phyloP scores from a whole-genome alignment of 2,113 vertebrate species.

The Eulacestoma nigropectus region DNA sequence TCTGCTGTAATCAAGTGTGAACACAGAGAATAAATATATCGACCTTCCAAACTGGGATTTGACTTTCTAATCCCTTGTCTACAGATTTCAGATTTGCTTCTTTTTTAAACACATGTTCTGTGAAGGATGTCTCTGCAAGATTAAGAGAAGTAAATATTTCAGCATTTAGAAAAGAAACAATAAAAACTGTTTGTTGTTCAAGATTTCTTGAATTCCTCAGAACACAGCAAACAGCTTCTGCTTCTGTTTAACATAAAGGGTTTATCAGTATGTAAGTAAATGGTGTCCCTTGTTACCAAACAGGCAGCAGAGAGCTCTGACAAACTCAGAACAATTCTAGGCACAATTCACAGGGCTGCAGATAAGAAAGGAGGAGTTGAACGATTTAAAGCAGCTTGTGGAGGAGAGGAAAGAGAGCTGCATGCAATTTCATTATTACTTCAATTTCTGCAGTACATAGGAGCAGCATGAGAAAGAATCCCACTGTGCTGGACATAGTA shows the following conservation, averaged over 20 bases:
- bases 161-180: background rate
- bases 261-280: background rate
- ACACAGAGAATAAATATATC: background rate
- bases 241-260: background rate
- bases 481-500: background rate
- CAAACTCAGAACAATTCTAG: background rate
- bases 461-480: background rate
- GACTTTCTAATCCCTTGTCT: background rate
- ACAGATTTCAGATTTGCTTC: background rate
- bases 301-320: background rate
- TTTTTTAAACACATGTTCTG: background rate
- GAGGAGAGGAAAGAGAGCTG: background rate
- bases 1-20: background rate
- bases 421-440: background rate
- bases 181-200: background rate
- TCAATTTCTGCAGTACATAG: background rate
- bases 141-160: constrained; percentile 6
- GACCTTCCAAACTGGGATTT: background rate
- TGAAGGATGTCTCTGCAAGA: background rate
- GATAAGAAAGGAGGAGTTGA: background rate
- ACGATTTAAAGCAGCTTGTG: background rate
- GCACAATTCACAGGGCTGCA: background rate
- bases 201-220: background rate
- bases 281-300: background rate
- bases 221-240: background rate